These are phyloP conservation scores for Cataglyphis hispanica DNA, from an alignment of 1,140 invertebrate genomes.

Conservation along the genomic window DNA sequence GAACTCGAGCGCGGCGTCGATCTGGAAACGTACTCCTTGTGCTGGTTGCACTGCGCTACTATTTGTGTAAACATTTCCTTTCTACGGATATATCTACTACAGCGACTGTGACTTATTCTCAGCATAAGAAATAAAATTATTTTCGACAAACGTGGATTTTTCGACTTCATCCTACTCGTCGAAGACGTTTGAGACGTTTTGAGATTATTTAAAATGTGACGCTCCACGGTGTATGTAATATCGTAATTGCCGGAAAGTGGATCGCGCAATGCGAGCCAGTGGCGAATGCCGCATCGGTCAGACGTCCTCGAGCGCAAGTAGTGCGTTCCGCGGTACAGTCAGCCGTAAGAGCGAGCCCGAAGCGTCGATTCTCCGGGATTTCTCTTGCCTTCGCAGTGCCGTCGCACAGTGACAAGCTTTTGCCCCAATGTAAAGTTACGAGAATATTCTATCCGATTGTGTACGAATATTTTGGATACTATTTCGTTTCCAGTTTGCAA, in stretches of 20 bases:
- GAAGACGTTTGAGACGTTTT: no score
- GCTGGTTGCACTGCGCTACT: not conserved
- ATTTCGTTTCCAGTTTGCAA: not conserved
- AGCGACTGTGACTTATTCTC: not conserved
- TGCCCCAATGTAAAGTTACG: conserved; percentile 20
- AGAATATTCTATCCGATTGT: not conserved
- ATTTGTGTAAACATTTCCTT: conserved; percentile 2
- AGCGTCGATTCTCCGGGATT: conserved; percentile 52
- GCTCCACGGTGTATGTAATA: not conserved
- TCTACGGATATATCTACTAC: not conserved
- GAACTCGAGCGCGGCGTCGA: not conserved
- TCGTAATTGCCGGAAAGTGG: conserved; percentile 14
- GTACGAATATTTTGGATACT: not conserved
- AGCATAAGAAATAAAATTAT: not conserved
- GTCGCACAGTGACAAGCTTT: conserved; percentile 41
- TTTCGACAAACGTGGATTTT: not conserved
- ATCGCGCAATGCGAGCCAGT: conserved; percentile 60
- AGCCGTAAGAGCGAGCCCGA: conserved; percentile 40
- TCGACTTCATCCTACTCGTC: conserved; percentile 8
- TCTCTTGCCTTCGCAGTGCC: conserved; percentile 25
- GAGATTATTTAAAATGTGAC: not conserved
- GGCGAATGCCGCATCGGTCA: conserved; percentile 79
- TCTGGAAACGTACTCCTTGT: not conserved
- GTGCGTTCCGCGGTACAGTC: conserved; percentile 65
- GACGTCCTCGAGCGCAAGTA: conserved; percentile 67